Evolutionary conservation across 1,140 invertebrate genomes (phyloP), one percentile per base, ranked within the genome.

Genomic region (Drosophila watanabei): DNA sequence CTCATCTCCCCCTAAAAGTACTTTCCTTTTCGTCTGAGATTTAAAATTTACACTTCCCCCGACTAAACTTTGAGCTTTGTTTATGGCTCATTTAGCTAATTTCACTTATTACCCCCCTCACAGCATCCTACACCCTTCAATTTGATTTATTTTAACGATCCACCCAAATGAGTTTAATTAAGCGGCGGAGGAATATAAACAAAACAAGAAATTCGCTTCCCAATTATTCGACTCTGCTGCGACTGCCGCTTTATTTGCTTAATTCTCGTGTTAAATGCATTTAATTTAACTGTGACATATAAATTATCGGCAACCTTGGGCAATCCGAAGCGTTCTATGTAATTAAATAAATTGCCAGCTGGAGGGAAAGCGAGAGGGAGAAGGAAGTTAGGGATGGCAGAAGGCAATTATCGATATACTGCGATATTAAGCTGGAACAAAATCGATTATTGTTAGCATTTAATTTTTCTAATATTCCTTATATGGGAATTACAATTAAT

Each of bases 231-330:
- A 75, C 30, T 76, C 70, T 62, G 64, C 37, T 57, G 59, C 48
- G 7, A 13, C 20, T 33, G 33, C 18, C 13, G 32, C 33, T 54
- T 66, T 75, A 60, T 79, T 62, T 75, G 63, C 65, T 75, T 82
- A 71, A 72, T 75, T 78, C 69, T 68, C 72, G 68, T 81, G 80
- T 80, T 88, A 89, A 84, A 81, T 89, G 81, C 84, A 81, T 69
- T 88, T 89, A 84, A 89, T 89, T 89, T 52, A 72, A 64, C 63
- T 70, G 80, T 89, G 85, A 88, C 85, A 88, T 89, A 88, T 84
- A 89, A 88, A 88, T 88, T 89, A 87, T 86, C 84, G 71, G 60
- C 81, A 89, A 89, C 85, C 85, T 88, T 88, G 85, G 83, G 73
- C 86, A 30, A 60, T 70, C 69, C 75, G 63, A 30, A 68, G 64